A percentile compares a stretch with the other conserved stretches of the same genome.
Conservation (phyloP, 1,140 invertebrate genomes). For the Bombus waltoni region DNA sequence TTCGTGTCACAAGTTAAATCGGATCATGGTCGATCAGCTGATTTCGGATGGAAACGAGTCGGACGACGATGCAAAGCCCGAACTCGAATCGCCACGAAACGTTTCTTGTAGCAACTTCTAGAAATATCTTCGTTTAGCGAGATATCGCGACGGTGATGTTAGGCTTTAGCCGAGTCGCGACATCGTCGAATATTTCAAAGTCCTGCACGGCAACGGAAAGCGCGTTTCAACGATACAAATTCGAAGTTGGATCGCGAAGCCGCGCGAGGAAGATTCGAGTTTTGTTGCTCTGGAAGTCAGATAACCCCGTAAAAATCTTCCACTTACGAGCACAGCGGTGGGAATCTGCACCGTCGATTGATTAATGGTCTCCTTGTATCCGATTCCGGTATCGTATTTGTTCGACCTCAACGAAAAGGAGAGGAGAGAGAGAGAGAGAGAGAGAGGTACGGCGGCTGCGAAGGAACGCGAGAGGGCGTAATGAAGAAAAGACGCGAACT, state of each 20-base stretch:
- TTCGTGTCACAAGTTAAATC: constrained; percentile 52
- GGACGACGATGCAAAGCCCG: no score
- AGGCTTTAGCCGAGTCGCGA: no score
- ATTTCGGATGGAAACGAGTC: not conserved
- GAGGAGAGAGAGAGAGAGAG: constrained; percentile 17
- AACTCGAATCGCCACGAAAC: no score
- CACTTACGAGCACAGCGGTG: constrained; percentile 44
- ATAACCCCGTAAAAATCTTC: constrained; percentile 73
- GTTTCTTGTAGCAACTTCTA: no score
- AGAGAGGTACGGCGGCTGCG: no score
- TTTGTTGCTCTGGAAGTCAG: constrained; percentile 23
- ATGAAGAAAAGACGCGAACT: not conserved
- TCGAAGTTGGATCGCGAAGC: no score
- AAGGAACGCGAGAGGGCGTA: not conserved
- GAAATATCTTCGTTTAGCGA: no score
- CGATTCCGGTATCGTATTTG: constrained; percentile 72
- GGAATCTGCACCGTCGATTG: constrained; percentile 58
- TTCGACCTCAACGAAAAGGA: constrained; percentile 16
- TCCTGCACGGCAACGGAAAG: no score
- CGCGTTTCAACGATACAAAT: not conserved
- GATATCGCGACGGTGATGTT: no score
- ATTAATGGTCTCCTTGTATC: constrained; percentile 76
- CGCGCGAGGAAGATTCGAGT: no score
- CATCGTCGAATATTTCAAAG: no score
- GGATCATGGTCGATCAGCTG: not conserved